phyloP scores from a whole-genome alignment of 2,113 vertebrate species.

The Marmota monax region DNA sequence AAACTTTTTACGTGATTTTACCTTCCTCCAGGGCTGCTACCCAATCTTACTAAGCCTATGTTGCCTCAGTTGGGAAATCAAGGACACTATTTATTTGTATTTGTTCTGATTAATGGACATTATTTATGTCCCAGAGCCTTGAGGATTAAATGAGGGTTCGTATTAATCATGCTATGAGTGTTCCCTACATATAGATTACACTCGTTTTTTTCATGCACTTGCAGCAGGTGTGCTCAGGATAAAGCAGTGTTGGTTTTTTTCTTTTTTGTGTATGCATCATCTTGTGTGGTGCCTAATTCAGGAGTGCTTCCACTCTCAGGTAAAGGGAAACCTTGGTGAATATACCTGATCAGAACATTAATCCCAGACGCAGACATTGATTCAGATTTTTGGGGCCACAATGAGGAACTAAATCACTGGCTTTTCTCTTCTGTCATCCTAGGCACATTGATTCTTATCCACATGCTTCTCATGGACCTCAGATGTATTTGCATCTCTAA shows the following conservation, averaged over 20 bases:
- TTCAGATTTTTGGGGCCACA: neutral
- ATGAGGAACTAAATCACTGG: neutral
- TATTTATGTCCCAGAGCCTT: neutral
- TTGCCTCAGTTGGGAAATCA: neutral
- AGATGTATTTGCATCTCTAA: neutral
- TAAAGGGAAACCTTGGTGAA: slow-evolving; percentile 14
- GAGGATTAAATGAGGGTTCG: neutral
- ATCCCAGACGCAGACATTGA: neutral
- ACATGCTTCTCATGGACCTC: accelerated
- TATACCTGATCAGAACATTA: neutral
- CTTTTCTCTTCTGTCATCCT: neutral
- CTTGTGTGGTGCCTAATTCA: neutral
- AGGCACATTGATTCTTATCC: neutral
- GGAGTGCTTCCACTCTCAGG: neutral
- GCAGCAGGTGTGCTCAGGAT: neutral
- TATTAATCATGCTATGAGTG: neutral
- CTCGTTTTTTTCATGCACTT: neutral
- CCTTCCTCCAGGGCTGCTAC: neutral
- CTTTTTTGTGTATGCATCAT: neutral
- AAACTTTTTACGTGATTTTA: neutral
- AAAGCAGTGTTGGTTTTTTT: neutral
- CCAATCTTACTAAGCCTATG: neutral
- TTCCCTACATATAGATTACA: neutral
- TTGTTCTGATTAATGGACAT: neutral
- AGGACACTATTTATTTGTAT: neutral